Evolutionary conservation across 1,140 invertebrate genomes (phyloP).

Genomic region (Gryllus bimaculatus): DNA sequence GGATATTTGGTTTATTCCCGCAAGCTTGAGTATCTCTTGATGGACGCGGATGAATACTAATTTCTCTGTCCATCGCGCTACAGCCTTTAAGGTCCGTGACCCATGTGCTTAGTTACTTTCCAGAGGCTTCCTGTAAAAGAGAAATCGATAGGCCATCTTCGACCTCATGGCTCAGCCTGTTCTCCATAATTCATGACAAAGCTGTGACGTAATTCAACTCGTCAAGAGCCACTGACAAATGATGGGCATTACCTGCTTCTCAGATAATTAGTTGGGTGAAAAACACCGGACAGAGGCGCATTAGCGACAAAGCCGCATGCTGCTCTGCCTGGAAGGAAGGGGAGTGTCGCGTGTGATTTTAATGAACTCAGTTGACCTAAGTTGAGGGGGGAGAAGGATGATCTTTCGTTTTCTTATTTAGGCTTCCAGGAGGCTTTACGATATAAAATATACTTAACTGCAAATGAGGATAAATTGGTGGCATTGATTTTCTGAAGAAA

Average conservation of each 20-base stretch:
- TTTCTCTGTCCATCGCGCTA: too few relatives aligned
- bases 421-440: not conserved
- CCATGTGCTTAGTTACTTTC: too few relatives aligned
- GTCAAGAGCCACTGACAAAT: not conserved
- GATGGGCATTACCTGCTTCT: not conserved
- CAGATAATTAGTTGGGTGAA: not conserved
- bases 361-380: not conserved
- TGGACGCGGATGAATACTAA: too few relatives aligned
- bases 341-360: not conserved
- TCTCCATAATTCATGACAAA: conserved; percentile 1
- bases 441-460: too few relatives aligned
- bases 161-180: not conserved
- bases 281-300: not conserved
- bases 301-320: not conserved
- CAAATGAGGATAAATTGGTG: too few relatives aligned
- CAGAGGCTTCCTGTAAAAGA: not conserved
- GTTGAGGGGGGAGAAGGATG: not conserved
- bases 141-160: not conserved
- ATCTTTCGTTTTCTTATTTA: not conserved
- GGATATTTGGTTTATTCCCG: too few relatives aligned
- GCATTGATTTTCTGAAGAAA: too few relatives aligned
- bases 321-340: not conserved
- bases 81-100: too few relatives aligned
- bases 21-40: too few relatives aligned
- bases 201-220: not conserved